Evolutionary conservation across 1,140 invertebrate species (phyloP).

Genomic region (Cotesia glomerata): DNA sequence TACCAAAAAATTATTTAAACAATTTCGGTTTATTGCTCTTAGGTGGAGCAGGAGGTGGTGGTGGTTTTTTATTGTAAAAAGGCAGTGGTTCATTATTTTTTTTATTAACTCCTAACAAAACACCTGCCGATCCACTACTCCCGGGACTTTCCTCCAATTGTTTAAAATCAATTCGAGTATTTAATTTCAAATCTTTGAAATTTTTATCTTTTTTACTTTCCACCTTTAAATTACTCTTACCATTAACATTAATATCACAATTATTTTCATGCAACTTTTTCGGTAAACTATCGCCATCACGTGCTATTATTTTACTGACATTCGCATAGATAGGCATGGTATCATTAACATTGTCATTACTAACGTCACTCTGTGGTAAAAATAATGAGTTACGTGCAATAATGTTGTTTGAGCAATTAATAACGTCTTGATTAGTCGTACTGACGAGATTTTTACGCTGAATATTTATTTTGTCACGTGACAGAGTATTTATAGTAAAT

Average conservation of each 20-base stretch:
- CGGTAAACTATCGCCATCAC: too few relatives aligned
- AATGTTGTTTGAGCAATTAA: slow-evolving; percentile 64
- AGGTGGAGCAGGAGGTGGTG: slow-evolving; percentile 52
- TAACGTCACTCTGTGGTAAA: background rate
- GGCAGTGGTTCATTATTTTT: slow-evolving; percentile 34
- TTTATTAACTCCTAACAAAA: background rate
- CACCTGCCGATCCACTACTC: slow-evolving; percentile 21
- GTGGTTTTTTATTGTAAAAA: slow-evolving; percentile 60
- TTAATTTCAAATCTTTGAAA: slow-evolving; percentile 59
- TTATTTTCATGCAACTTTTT: too few relatives aligned
- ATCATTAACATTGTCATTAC: slow-evolving; percentile 8
- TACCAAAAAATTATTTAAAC: background rate
- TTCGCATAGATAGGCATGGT: background rate
- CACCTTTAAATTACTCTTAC: slow-evolving; percentile 32
- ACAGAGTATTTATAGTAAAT: slow-evolving; percentile 49
- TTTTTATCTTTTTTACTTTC: slow-evolving; percentile 50
- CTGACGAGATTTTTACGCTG: slow-evolving; percentile 71
- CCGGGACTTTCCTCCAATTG: slow-evolving; percentile 45
- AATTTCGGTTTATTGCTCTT: slow-evolving; percentile 53
- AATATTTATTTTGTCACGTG: slow-evolving; percentile 66
- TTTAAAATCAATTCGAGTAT: slow-evolving; percentile 48
- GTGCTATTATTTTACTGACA: too few relatives aligned
- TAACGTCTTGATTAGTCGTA: slow-evolving; percentile 73
- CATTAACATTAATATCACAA: slow-evolving; percentile 29
- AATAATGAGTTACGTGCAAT: slow-evolving; percentile 40